Percentiles rank a stretch among this genome's conserved stretches.
Conservation (phyloP, 2,888 invertebrate genomes). For the Mesochorus sp. region DNA sequence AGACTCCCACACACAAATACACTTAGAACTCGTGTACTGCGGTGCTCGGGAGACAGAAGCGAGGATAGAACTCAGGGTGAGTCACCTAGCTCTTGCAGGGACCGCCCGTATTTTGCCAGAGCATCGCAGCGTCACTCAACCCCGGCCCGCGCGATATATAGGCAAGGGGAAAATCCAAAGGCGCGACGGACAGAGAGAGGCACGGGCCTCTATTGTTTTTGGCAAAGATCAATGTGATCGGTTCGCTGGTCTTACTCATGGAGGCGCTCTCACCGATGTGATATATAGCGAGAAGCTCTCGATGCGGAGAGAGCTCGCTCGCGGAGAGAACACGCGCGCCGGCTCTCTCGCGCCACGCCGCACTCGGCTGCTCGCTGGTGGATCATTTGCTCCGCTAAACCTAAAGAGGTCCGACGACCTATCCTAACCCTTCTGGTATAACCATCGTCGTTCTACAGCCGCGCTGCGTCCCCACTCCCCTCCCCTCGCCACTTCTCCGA, state of each 20-base stretch:
- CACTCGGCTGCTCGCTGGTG: slow-evolving; percentile 61
- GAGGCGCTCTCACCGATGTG: slow-evolving; percentile 56
- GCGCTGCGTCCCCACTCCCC: slow-evolving; percentile 1
- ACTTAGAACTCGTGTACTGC: background rate
- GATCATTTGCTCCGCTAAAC: slow-evolving; percentile 77
- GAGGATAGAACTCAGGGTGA: slow-evolving; percentile 63
- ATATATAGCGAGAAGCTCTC: slow-evolving; percentile 33
- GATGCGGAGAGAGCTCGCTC: slow-evolving; percentile 32
- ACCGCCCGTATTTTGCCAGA: slow-evolving; percentile 74
- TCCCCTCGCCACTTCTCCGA: slow-evolving; percentile 37
- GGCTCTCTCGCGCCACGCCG: slow-evolving; percentile 40
- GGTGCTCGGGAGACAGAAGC: background rate
- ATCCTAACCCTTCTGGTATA: slow-evolving; percentile 65
- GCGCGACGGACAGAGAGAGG: slow-evolving; percentile 66
- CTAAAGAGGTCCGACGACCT: slow-evolving; percentile 71
- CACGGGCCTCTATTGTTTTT: slow-evolving; percentile 74
- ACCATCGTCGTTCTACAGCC: slow-evolving; percentile 47
- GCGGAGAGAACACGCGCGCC: slow-evolving; percentile 26
- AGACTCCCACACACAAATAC: background rate
- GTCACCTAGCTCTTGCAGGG: slow-evolving; percentile 68
- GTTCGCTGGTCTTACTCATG: slow-evolving; percentile 75
- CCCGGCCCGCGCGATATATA: too few relatives aligned
- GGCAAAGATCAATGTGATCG: slow-evolving; percentile 79
- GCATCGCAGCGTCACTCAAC: slow-evolving; percentile 14
- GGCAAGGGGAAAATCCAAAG: slow-evolving; percentile 70